Evolutionary conservation across 2,113 vertebrate species (phyloP).

Genomic region (Myotis lucifugus): DNA sequence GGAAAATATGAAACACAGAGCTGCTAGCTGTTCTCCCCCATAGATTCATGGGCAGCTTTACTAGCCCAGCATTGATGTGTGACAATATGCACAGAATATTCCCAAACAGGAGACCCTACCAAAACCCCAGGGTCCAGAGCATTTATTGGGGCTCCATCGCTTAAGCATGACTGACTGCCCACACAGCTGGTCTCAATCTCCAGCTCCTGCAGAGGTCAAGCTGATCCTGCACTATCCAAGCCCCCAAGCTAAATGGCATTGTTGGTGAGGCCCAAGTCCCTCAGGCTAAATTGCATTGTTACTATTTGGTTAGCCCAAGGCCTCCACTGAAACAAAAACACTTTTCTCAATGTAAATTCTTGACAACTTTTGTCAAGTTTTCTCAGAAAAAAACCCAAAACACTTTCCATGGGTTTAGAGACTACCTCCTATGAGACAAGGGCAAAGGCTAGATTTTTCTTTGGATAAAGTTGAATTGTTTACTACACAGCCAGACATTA

Average conservation of each 20-base stretch:
- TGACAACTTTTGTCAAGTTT: not conserved
- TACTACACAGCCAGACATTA: too few species aligned
- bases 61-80: not conserved
- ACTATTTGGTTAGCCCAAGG: not conserved
- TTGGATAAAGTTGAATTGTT: not conserved
- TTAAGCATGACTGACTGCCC: not conserved
- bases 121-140: not conserved
- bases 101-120: not conserved
- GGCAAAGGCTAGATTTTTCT: not conserved
- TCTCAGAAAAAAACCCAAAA: not conserved
- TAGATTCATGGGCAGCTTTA: fast-evolving
- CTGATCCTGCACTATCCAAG: not conserved
- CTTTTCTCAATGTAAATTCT: not conserved
- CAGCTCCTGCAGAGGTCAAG: not conserved
- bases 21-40: not conserved
- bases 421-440: not conserved
- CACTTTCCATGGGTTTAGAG: not conserved
- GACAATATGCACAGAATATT: not conserved
- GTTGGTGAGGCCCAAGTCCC: not conserved
- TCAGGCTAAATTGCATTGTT: not conserved
- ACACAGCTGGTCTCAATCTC: not conserved
- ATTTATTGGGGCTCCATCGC: not conserved
- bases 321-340: not conserved
- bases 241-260: not conserved
- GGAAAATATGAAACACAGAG: not conserved